Evolutionary conservation across 2,797 vertebrate genomes (phyloP), one percentile per base, ranked within the genome.

Genomic region (Cyclura pinguis): DNA sequence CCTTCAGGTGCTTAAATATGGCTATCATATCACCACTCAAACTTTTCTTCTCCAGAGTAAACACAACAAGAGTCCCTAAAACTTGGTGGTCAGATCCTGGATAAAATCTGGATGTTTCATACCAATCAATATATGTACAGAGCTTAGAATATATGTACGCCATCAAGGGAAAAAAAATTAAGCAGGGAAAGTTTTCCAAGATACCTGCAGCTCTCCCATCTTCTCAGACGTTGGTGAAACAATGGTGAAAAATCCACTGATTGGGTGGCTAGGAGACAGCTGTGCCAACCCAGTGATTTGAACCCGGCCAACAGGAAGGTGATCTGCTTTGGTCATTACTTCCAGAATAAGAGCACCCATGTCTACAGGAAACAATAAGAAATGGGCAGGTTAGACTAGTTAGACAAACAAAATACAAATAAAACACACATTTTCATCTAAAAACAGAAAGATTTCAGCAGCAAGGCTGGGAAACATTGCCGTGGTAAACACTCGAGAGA

Each of bases 141-240:
- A 69, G 32, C 20, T 67, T 52, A 20, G n/a, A 42, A 24, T 27
- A 10, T 9, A 24, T 22, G 18, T 1, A 4, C 1, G 3, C 7
- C 29, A 10, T 16, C 6, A 3, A 64, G 42, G 42, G 29, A 1
- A 1, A 3, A 50, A 47, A 7, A 0, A 18, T n/a, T 32, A 57
- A 16, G 9, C 0, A n/a, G 29, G 27, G n/a, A 47, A 76, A 62
- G 29, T 13, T 7, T 84, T 52, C 12, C 59, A 2, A 6, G 0
- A 85, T 95, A 99, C 99, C 98, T 99, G 98, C 82, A 99, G 95
- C 95, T 99, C 98, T 92, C 99, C 99, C 6, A 99, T 96, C 94
- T 99, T 99, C 90, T 98, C 98, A n/a, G 98, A 98, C 0, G 97
- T 97, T 0, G 98, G 98, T 10, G 99, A 99, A 88, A 99, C 50